Percentiles rank a stretch among this genome's conserved stretches.
Evolutionary conservation across 2,888 invertebrate species (phyloP).

Genomic region (Plagiodera versicolora): DNA sequence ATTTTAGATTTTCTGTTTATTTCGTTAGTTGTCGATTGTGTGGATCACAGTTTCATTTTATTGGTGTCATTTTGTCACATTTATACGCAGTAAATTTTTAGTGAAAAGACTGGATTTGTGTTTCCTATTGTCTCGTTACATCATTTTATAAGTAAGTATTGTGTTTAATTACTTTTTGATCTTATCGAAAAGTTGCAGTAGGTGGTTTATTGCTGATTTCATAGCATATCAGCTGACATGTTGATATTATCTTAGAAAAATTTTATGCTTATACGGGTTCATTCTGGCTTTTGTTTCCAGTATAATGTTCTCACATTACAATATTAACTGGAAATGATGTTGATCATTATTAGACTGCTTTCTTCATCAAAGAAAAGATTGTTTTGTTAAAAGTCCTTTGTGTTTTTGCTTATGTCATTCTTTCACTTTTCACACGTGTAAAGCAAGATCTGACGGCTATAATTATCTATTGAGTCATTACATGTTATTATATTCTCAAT

Average conservation of each 20-base stretch:
- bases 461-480: conserved; percentile 10
- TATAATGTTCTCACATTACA: neutral
- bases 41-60: neutral
- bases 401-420: conserved; percentile 4
- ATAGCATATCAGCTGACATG: neutral
- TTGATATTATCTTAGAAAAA: neutral
- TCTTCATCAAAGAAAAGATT: neutral
- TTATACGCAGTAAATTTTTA: conserved; percentile 43
- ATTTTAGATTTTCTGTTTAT: no score
- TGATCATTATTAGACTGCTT: neutral
- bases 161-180: neutral
- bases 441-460: neutral
- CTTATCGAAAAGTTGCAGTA: neutral
- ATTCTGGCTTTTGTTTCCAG: neutral
- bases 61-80: conserved; percentile 10
- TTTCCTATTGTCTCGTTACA: conserved; percentile 1
- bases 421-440: neutral
- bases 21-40: neutral
- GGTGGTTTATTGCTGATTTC: neutral
- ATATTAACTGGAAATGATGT: neutral
- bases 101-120: conserved; percentile 27
- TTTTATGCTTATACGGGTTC: neutral
- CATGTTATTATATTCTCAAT: neutral
- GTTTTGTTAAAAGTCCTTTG: neutral
- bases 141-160: neutral